These are phyloP conservation scores for Anguilla pacifica DNA, from an alignment of 2,797 vertebrate genomes.

Conservation along the genomic window DNA sequence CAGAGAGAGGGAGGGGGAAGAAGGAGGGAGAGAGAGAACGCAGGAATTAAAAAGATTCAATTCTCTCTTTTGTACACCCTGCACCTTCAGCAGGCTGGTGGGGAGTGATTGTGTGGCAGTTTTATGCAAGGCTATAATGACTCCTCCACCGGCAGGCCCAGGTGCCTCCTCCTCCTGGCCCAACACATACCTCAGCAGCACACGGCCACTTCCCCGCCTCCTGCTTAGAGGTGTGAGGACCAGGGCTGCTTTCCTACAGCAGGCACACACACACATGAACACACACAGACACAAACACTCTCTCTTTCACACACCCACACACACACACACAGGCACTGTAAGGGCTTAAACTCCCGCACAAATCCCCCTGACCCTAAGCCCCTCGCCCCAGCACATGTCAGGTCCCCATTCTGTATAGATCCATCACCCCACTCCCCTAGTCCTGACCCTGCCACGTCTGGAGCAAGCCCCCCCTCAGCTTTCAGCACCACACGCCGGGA, in stretches of 20 bases:
- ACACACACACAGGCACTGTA: background rate
- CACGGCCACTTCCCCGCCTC: background rate
- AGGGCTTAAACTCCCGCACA: background rate
- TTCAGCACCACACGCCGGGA: background rate
- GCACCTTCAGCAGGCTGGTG: background rate
- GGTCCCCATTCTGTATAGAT: constrained; percentile 24
- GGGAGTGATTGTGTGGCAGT: background rate
- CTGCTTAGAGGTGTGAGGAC: background rate
- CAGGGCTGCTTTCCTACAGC: too few species aligned
- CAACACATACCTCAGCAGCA: background rate
- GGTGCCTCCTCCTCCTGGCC: background rate
- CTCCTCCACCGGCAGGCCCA: background rate
- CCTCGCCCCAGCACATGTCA: background rate
- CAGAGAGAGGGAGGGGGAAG: too few species aligned
- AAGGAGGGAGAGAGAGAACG: background rate
- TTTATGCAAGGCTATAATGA: background rate
- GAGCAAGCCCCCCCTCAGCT: background rate
- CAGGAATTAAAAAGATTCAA: background rate
- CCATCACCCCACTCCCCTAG: constrained; percentile 22
- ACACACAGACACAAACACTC: too few species aligned
- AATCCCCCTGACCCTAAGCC: background rate
- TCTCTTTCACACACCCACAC: background rate
- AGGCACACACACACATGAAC: too few species aligned
- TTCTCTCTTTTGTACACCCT: background rate
- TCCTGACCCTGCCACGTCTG: constrained; percentile 10